Conservation (phyloP, 2,113 vertebrate species). For the Alces alces region DNA sequence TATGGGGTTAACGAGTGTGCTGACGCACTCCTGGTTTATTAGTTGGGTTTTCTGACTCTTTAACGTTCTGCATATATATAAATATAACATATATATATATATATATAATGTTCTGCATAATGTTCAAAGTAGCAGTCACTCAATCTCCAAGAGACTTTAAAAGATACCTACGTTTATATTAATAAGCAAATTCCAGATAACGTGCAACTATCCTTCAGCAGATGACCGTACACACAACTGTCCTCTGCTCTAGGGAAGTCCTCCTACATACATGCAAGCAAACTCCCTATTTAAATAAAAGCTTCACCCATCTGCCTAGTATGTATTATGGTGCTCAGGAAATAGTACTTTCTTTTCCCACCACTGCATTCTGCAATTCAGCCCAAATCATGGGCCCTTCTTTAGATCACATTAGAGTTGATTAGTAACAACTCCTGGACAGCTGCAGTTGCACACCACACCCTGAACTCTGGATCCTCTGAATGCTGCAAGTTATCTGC, state of each 20-base stretch:
- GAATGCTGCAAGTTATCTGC: not conserved
- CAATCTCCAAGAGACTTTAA: not conserved
- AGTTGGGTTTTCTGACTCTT: not conserved
- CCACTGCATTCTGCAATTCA: not conserved
- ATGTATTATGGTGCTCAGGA: not conserved
- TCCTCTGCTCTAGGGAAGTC: not conserved
- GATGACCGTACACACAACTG: not conserved
- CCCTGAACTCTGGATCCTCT: not conserved
- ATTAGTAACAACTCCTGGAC: not conserved
- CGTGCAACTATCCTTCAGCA: not conserved
- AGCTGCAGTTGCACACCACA: not conserved
- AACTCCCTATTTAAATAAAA: not conserved
- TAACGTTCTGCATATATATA: not conserved
- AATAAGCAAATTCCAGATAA: not conserved
- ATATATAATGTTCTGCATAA: not conserved
- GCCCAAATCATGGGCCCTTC: not conserved
- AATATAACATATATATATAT: not conserved
- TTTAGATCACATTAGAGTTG: not conserved
- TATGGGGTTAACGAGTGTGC: rapidly evolving
- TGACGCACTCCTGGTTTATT: not conserved
- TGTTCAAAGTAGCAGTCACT: not conserved
- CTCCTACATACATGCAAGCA: not conserved
- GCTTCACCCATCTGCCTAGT: not conserved
- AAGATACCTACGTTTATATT: not conserved
- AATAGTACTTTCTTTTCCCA: not conserved